These are phyloP conservation scores for Delia radicum DNA, from an alignment of 1,140 invertebrate genomes.

Conservation along the genomic window DNA sequence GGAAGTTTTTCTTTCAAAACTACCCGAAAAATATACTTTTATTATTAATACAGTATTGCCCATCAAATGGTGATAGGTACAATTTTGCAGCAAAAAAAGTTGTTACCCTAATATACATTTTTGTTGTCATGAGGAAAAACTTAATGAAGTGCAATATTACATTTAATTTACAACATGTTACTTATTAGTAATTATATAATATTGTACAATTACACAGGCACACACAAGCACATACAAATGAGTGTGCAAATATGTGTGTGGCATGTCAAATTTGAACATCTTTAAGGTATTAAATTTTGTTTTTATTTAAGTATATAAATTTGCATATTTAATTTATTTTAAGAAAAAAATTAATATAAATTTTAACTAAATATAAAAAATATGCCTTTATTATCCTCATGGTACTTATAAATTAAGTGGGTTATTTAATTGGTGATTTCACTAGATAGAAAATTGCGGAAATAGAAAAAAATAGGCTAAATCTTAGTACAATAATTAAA, in stretches of 20 bases:
- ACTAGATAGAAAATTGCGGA: too few relatives aligned
- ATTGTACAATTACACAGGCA: neutral
- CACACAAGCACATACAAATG: neutral
- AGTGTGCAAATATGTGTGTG: too few relatives aligned
- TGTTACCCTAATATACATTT: too few relatives aligned
- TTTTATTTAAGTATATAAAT: neutral
- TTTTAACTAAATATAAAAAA: too few relatives aligned
- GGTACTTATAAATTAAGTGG: too few relatives aligned
- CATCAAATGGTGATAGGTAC: neutral
- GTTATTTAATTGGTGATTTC: too few relatives aligned
- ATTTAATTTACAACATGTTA: conserved; percentile 2
- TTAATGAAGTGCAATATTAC: neutral
- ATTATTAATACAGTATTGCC: too few relatives aligned
- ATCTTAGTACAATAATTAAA: too few relatives aligned
- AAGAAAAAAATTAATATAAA: too few relatives aligned
- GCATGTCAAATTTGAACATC: neutral
- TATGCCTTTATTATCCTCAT: too few relatives aligned
- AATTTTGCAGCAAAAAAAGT: neutral
- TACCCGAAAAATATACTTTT: neutral
- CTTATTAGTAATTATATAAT: neutral
- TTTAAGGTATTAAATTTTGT: neutral
- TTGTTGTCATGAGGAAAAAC: neutral
- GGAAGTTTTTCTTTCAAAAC: too few relatives aligned
- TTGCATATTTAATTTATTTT: neutral
- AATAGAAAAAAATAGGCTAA: too few relatives aligned